Evolutionary conservation across 2,888 invertebrate genomes (phyloP).

Genomic region (Scaeva pyrastri): DNA sequence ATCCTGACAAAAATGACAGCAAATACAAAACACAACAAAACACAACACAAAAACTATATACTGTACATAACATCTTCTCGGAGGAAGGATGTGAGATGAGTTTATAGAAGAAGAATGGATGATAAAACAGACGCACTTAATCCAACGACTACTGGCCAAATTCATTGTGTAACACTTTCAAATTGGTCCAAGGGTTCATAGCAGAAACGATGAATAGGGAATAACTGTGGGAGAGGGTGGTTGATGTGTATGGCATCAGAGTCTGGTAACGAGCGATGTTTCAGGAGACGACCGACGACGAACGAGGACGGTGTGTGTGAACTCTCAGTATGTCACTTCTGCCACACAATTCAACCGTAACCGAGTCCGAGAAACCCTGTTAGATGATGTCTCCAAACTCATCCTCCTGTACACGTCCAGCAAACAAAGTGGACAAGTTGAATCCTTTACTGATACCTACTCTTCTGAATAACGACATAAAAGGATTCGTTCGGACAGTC

Average conservation of each 20-base stretch:
- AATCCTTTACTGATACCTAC: conserved; percentile 52
- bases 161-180: conserved; percentile 71
- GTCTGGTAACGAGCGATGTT: conserved; percentile 38
- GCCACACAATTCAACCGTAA: conserved; percentile 52
- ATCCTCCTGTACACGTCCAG: background rate
- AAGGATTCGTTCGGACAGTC: conserved; percentile 64
- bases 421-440: conserved; percentile 64
- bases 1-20: conserved; percentile 21
- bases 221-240: background rate
- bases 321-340: conserved; percentile 42
- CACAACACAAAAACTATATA: conserved; percentile 41
- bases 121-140: conserved; percentile 70
- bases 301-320: no score
- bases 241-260: background rate
- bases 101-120: conserved; percentile 15
- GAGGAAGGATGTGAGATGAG: no score
- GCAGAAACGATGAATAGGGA: background rate
- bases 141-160: conserved; percentile 68
- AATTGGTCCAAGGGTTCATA: conserved; percentile 50
- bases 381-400: background rate
- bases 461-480: conserved; percentile 62
- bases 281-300: background rate
- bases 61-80: conserved; percentile 34
- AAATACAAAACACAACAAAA: conserved; percentile 24
- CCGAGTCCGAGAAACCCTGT: conserved; percentile 36